Evolutionary conservation across 1,140 invertebrate species (phyloP).

Genomic region (Schlechtendalia chinensis): DNA sequence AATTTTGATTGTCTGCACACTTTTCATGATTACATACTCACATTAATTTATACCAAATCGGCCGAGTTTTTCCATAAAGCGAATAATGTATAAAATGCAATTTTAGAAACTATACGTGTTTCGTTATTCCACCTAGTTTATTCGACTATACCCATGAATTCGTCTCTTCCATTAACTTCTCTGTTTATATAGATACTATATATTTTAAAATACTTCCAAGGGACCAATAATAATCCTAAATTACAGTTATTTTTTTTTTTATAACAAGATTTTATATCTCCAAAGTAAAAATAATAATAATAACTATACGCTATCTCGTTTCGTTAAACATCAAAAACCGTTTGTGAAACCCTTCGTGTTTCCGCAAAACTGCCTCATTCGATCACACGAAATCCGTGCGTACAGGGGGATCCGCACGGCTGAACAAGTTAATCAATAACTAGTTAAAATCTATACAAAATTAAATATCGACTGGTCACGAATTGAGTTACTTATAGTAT

Average conservation of each 20-base stretch:
- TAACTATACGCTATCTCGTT: slow-evolving; percentile 1
- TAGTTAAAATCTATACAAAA: too few relatives aligned
- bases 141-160: neutral
- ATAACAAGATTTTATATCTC: slow-evolving; percentile 21
- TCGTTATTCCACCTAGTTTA: neutral
- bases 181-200: neutral
- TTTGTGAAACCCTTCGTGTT: slow-evolving; percentile 3
- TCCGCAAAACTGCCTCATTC: neutral
- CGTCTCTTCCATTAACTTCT: slow-evolving; percentile 3
- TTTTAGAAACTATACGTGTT: too few relatives aligned
- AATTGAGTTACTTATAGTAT: too few relatives aligned
- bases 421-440: too few relatives aligned
- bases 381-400: neutral
- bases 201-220: slow-evolving; percentile 24
- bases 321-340: slow-evolving; percentile 18
- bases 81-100: too few relatives aligned
- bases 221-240: slow-evolving; percentile 29
- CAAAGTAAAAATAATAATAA: neutral
- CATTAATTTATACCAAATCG: too few relatives aligned
- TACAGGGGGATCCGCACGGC: too few relatives aligned
- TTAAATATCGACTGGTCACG: too few relatives aligned
- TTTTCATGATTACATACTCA: too few relatives aligned
- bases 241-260: slow-evolving; percentile 10
- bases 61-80: too few relatives aligned
- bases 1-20: too few relatives aligned